Base-by-base conservation (phyloP, 2,113 vertebrate species). In the Odontesthes bonariensis region DNA sequence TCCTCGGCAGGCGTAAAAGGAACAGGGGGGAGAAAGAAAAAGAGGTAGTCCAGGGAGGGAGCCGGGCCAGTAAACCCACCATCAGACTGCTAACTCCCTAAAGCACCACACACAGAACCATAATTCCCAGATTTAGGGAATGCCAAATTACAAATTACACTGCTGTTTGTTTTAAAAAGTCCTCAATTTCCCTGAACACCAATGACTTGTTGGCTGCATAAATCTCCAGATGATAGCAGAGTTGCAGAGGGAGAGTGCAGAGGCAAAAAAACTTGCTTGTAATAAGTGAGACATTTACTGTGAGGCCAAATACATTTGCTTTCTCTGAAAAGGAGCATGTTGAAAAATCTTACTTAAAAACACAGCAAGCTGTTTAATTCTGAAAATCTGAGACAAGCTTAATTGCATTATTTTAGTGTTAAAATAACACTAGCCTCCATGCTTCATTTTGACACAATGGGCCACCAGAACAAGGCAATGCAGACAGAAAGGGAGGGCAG, bases 81-180 rank as follows among this genome's bases (percentile, higher is more conserved):
- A 86, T 92, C 80, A 88, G 86, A 86, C 75, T 71, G 86, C 88
- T 79, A 89, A 90, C 84, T 93, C 86, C 89, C 90, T 40, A 12
- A 84, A 88, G 88, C 85, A 79, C 88, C 83, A 81, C 86, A 87
- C 70, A 73, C 86, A 81, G 54, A 78, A 77, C 78, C 81, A 88
- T 88, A 91, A 89, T 86, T 92, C 90, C 79, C 66, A 92, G 89
- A 92, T 93, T 92, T 90, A 93, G 79, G 61, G 86, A 90, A 91
- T 87, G 79, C 89, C 91, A 92, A 93, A 93, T 93, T 86, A 89
- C 87, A 89, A 92, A 92, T 92, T 89, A 89, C 87, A 84, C 86
- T 49, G 82, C 87, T 89, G 89, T 91, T 93, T 92, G 89, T 89
- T 92, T 93, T 91, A 74, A 90, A 91, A 91, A 90, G 89, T 88